Conservation (phyloP, 2,113 vertebrate species). For the Hirundichthys speculiger region DNA sequence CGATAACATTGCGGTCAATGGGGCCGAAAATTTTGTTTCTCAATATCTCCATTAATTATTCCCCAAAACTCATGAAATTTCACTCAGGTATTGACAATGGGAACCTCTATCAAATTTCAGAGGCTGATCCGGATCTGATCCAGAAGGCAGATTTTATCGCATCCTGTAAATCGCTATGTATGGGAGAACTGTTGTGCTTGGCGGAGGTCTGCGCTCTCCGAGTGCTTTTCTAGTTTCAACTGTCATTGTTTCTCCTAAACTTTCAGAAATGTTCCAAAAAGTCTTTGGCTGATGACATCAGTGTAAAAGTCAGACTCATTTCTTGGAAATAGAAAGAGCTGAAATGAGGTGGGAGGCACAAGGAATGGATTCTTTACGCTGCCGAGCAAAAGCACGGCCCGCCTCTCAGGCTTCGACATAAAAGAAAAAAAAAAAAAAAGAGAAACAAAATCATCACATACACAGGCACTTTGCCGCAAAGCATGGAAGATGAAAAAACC, state of each 20-base stretch:
- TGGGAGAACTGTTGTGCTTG: too few species aligned
- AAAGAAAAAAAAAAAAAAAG: background rate
- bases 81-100: too few species aligned
- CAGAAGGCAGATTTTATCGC: too few species aligned
- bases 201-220: too few species aligned
- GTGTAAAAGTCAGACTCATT: conserved; percentile 62
- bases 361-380: conserved; percentile 70
- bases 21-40: too few species aligned
- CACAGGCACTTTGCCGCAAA: conserved; percentile 46
- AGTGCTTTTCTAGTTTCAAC: too few species aligned
- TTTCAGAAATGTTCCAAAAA: conserved; percentile 13
- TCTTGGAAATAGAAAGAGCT: conserved; percentile 61
- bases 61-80: too few species aligned
- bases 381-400: conserved; percentile 41
- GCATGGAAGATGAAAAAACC: conserved; percentile 74
- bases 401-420: conserved; percentile 64
- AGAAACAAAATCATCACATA: conserved; percentile 24
- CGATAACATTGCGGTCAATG: too few species aligned
- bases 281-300: conserved; percentile 30
- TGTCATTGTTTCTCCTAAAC: conserved; percentile 28
- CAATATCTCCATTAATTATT: too few species aligned
- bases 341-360: conserved; percentile 61
- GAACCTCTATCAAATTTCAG: too few species aligned
- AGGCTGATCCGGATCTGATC: too few species aligned
- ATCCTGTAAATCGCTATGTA: too few species aligned